A percentile compares a stretch with the other conserved stretches of the same genome.
These are phyloP conservation scores for Macrocentrus cingulum DNA, from an alignment of 1,140 invertebrate species.

Conservation along the genomic window DNA sequence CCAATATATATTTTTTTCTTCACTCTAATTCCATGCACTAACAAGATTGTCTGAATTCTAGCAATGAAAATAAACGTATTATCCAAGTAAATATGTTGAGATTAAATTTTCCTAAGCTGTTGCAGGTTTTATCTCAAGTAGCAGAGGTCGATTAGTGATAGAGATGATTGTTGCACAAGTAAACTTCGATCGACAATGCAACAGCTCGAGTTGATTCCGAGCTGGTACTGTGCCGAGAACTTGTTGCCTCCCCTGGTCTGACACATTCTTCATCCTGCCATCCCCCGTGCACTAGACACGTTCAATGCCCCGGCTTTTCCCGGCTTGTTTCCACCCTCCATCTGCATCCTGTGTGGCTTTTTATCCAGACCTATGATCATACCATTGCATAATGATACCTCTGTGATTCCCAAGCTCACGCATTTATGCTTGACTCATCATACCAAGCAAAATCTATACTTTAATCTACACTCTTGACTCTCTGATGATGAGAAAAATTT, in stretches of 20 bases:
- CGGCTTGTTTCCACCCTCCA: conserved; percentile 10
- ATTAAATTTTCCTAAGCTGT: too few species aligned
- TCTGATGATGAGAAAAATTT: conserved; percentile 1
- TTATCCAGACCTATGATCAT: conserved; percentile 39
- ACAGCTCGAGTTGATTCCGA: background rate
- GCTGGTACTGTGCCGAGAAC: conserved; percentile 41
- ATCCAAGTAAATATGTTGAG: too few species aligned
- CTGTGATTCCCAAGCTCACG: conserved; percentile 35
- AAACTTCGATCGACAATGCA: background rate
- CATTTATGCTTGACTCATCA: conserved; percentile 25
- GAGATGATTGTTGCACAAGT: too few species aligned
- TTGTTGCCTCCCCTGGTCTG: conserved; percentile 39
- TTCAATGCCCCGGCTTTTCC: conserved; percentile 15
- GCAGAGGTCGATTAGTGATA: too few species aligned
- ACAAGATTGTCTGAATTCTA: too few species aligned
- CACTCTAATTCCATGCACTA: too few species aligned
- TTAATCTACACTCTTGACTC: conserved; percentile 4
- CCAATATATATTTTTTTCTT: too few species aligned
- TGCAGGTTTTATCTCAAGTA: too few species aligned
- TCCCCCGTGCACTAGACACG: background rate
- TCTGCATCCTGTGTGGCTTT: conserved; percentile 25
- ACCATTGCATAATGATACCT: conserved; percentile 46
- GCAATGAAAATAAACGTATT: too few species aligned
- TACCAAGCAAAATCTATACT: background rate
- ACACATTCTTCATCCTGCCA: conserved; percentile 9